These are phyloP conservation scores for Grantiella picta DNA, from an alignment of 2,113 vertebrate species.

Conservation along the genomic window DNA sequence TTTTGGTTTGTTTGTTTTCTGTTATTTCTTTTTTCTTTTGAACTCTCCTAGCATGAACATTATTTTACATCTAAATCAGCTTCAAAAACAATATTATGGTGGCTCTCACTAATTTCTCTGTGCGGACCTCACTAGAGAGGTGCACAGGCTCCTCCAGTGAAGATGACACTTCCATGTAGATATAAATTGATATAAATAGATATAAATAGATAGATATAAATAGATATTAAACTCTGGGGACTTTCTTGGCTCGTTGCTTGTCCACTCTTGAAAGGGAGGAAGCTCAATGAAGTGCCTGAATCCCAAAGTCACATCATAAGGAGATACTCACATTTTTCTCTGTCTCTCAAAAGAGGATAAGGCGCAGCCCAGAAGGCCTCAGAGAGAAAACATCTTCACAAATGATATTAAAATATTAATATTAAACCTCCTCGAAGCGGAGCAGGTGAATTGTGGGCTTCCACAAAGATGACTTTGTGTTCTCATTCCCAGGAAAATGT, in stretches of 20 bases:
- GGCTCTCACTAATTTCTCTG: background rate
- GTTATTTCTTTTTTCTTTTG: background rate
- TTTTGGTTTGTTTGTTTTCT: background rate
- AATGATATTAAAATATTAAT: background rate
- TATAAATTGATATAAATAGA: background rate
- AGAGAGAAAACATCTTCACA: background rate
- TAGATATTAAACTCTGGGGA: background rate
- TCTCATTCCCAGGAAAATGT: constrained; percentile 4
- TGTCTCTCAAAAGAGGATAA: background rate
- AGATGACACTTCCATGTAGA: background rate
- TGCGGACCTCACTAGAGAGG: background rate
- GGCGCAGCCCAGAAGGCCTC: background rate
- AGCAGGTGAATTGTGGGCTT: background rate
- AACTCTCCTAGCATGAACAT: background rate
- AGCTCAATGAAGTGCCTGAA: accelerated
- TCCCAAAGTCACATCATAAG: background rate
- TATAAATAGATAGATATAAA: background rate
- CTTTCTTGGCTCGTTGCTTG: background rate
- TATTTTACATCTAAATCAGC: background rate
- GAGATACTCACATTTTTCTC: background rate
- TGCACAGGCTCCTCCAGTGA: background rate
- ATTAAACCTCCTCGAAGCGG: background rate
- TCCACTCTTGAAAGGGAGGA: background rate
- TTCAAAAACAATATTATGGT: background rate
- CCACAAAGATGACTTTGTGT: background rate